Evolutionary conservation across 2,888 invertebrate genomes (phyloP), one percentile per base, ranked within the genome.

Genomic region (Heterodera filipjevi): DNA sequence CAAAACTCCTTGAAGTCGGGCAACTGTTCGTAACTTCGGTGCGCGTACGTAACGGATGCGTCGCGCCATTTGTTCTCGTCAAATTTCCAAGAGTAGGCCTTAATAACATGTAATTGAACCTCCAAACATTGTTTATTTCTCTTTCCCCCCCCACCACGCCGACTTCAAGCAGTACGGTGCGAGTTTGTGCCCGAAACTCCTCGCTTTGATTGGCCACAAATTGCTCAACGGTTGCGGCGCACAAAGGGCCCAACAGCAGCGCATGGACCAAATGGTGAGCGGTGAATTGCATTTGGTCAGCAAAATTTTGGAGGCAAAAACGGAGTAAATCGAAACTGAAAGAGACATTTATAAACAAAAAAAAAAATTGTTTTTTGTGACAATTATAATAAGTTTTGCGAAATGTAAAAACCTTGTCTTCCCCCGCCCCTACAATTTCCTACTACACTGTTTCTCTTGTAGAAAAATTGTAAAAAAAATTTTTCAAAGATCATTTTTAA

Each of bases 131-230:
- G 2, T 8, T 49, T 74, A 12, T 14, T 27, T 27, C 5, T 27
- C 22, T 35, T 12, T 16, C n/a, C 27, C 2, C n/a, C 6, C 3
- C 5, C 39, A 5, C 16, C 44, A 5, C 16, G 39, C 27, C 75
- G 10, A 33, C 76, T 39, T 77, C 59, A 16, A 77, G 77, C 27
- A 75, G 59, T 35, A 77, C 8, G 79, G 19, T 33, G 3, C 66
- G 46, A 16, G 59, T 30, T 64, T 77, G 19, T 19, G 75, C 72
- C 30, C 77, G 77, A 78, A 77, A 77, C n/a, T 77, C 76, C 46
- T 44, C 46, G 32, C 33, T 44, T 33, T 78, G 77, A 22, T 49
- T 77, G 33, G 39, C 22, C 22, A 53, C 39, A 39, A 77, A 77
- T 6, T 46, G 27, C 30, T 77, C 77, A 22, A 77, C 77, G 10